Evolutionary conservation across 2,888 invertebrate species (phyloP), one percentile per base, ranked within the genome.

Genomic region (Tuberolachnus salignus): DNA sequence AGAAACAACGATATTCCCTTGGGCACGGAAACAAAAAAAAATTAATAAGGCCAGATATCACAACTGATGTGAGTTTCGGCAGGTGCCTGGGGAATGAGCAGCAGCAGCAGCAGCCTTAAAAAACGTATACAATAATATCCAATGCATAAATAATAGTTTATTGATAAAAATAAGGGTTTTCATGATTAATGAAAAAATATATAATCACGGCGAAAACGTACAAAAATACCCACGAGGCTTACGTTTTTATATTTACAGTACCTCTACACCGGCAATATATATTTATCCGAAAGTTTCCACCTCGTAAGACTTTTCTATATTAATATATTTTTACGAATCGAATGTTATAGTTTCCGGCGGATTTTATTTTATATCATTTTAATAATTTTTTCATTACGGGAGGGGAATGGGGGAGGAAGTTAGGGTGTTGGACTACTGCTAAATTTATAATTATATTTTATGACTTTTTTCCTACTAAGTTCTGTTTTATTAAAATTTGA

Each of bases 101-200:
- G 21, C 51, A 49, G 63, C 42, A 51, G 63, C 73, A 42, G 34
- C 34, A 6, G 34, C 34, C 34, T 34, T 34, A 34, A 34, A 34
- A 34, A 34, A 34, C 34, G 34, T 34, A 34, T 34, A 34, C n/a
- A n/a, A n/a, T 34, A 34, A 63, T 51, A 73, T 63, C 63, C 21
- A 53, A 73, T 42, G 73, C 63, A 63, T 73, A 73, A 73, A 73
- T 73, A 63, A 73, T 73, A 73, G 63, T 73, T 73, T 73, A 73
- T 73, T 63, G 73, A 73, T 63, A 73, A 73, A 55, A 70, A 57
- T 57, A 57, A 13, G 34, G 9, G 63, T 51, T 19, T 61, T 59
- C 59, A 59, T 61, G 73, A 63, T 73, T 63, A 53, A 73, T 73
- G 63, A 73, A 73, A 34, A 34, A 34, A 34, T 34, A 73, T 73